Percentiles rank a stretch among this genome's conserved stretches.
Evolutionary conservation across 2,113 vertebrate genomes (phyloP).

Genomic region (Brachyistius frenatus): DNA sequence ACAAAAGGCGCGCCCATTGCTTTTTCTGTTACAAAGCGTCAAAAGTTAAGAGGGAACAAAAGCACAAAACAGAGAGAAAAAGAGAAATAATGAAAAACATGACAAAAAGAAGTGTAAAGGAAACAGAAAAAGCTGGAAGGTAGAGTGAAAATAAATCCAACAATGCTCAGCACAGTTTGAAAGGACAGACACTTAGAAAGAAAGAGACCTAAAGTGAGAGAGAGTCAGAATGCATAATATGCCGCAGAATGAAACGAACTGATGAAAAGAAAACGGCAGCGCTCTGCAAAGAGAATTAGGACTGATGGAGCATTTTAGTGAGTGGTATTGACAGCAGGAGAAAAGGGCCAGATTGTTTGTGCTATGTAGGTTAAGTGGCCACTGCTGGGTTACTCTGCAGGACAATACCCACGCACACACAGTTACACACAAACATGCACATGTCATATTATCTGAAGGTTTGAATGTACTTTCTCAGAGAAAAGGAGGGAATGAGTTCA

Average conservation of each 20-base stretch:
- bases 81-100: not conserved
- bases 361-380: constrained; percentile 68
- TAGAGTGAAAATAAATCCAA: constrained; percentile 4
- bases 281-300: constrained; percentile 18
- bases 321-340: constrained; percentile 45
- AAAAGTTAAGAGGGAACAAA: not conserved
- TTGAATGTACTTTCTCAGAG: constrained; percentile 12
- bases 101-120: not conserved
- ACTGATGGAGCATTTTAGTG: constrained; percentile 45
- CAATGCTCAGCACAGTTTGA: constrained; percentile 8
- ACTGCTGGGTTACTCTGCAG: constrained; percentile 24
- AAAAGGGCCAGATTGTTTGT: constrained; percentile 46
- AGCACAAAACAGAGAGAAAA: not conserved
- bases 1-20: no score
- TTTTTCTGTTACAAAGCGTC: not conserved
- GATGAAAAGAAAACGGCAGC: constrained; percentile 25
- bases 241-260: not conserved
- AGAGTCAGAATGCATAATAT: not conserved
- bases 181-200: constrained; percentile 3
- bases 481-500: constrained; percentile 31
- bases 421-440: not conserved
- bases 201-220: not conserved
- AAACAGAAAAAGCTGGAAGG: not conserved
- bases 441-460: constrained; percentile 23
- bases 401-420: constrained; percentile 17